Base-by-base conservation (phyloP, 2,888 invertebrate species). In the Steromphala cineraria region DNA sequence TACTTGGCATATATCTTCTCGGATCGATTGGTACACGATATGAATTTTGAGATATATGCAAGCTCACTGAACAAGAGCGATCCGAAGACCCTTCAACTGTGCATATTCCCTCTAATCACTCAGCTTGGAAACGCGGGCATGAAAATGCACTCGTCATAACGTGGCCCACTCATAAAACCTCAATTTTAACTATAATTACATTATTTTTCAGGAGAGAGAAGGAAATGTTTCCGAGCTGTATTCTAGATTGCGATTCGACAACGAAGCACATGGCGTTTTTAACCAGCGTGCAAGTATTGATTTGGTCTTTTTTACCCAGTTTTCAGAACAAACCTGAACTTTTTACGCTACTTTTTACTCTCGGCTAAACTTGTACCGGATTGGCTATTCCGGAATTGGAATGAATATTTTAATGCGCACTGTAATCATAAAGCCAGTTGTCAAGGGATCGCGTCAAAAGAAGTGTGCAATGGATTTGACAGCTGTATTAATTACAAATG, bases 201-300 rank as follows among this genome's bases (percentile, higher is more conserved):
- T 62, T 62, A 62, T 62, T 62, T 62, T 62, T 62, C 62, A 62
- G 62, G 15, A 62, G 17, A 28, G 62, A 62, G 28, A 28, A n/a
- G 62, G 28, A 28, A 62, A 62, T 62, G 62, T 28, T 62, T 62
- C 28, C 4, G 28, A 62, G 62, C 62, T 62, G 62, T 62, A 62
- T 62, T 24, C 62, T 62, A 62, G 62, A 62, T 62, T 62, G 62
- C 62, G 62, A 62, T 62, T 62, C 62, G 62, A 24, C 62, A 21
- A 62, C 28, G 62, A 62, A 62, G 62, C 62, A 62, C 62, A 62
- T 62, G 62, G 62, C 62, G 62, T 62, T 62, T 62, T 62, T 62
- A 62, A 62, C 62, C 62, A 24, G 62, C 24, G 28, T 62, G 62
- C 62, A 24, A 62, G 62, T 62, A 62, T 62, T 62, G 62, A 62